Evolutionary conservation across 2,113 vertebrate genomes (phyloP).

Genomic region (Nothoprocta perdicaria): DNA sequence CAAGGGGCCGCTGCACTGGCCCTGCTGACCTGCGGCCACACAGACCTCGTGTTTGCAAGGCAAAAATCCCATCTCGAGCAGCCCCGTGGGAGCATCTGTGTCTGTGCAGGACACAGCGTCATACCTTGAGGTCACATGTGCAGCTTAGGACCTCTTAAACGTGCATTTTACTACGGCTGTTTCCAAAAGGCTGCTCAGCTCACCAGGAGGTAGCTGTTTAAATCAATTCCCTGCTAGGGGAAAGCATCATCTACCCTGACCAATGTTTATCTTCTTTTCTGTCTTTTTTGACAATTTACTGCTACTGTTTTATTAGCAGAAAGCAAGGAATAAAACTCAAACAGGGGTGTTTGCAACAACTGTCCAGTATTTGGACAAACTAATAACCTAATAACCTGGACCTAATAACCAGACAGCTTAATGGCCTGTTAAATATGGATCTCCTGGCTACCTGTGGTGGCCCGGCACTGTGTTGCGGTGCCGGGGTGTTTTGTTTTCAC

Average conservation of each 20-base stretch:
- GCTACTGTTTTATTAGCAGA: not conserved
- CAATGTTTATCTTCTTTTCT: not conserved
- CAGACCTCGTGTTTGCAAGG: not conserved
- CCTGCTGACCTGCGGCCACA: not conserved
- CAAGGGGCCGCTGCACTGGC: constrained; percentile 54
- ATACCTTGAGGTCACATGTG: rapidly evolving
- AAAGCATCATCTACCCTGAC: not conserved
- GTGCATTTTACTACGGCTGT: rapidly evolving
- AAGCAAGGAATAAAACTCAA: not conserved
- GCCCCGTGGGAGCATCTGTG: rapidly evolving
- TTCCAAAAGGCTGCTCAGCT: not conserved
- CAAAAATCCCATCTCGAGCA: not conserved
- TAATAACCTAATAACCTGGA: not conserved
- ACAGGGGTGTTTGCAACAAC: not conserved
- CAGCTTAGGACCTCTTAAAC: not conserved
- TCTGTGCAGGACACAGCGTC: rapidly evolving
- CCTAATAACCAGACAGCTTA: not conserved
- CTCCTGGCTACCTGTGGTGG: constrained; percentile 1
- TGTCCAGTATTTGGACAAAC: not conserved
- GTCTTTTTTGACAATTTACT: rapidly evolving
- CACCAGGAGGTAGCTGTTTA: not conserved
- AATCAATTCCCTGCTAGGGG: not conserved
- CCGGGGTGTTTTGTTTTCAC: not conserved
- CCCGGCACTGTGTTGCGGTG: not conserved
- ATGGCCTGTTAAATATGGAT: not conserved